phyloP scores from a whole-genome alignment of 2,888 invertebrate genomes.

The Drosophila anomalata region DNA sequence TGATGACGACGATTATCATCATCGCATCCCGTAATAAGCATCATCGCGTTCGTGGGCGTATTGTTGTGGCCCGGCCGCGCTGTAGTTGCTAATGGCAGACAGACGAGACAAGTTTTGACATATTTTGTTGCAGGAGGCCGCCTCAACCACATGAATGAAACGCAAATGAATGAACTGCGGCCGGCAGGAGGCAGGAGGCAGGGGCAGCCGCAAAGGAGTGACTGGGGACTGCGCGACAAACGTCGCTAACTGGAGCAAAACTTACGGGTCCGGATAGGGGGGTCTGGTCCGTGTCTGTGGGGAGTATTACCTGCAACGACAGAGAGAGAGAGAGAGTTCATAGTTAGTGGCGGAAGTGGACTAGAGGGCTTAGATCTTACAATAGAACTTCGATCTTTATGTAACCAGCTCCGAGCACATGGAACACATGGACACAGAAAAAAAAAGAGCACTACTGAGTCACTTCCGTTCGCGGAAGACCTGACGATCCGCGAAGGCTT shows the following conservation, averaged over 20 bases:
- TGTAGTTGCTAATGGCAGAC: conserved; percentile 75
- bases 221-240: not conserved
- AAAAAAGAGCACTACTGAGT: too few relatives aligned
- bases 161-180: conserved; percentile 70
- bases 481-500: too few relatives aligned
- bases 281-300: not conserved
- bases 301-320: conserved; percentile 40
- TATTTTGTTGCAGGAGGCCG: conserved; percentile 64
- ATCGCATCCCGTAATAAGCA: conserved; percentile 40
- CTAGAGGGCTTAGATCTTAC: not conserved
- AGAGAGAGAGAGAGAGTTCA: not conserved
- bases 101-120: conserved; percentile 80
- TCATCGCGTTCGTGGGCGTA: conserved; percentile 64
- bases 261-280: conserved; percentile 28
- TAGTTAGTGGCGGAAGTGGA: not conserved
- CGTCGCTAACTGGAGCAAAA: conserved; percentile 6
- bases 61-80: conserved; percentile 34
- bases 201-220: conserved; percentile 6
- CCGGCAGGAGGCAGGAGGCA: conserved; percentile 25
- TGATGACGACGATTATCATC: conserved; percentile 43
- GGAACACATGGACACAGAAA: too few relatives aligned
- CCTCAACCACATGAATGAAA: conserved; percentile 69
- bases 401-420: not conserved
- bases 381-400: not conserved
- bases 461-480: too few relatives aligned